Evolutionary conservation across 1,140 invertebrate genomes (phyloP), one percentile per base, ranked within the genome.

Genomic region (Diorhabda carinulata): DNA sequence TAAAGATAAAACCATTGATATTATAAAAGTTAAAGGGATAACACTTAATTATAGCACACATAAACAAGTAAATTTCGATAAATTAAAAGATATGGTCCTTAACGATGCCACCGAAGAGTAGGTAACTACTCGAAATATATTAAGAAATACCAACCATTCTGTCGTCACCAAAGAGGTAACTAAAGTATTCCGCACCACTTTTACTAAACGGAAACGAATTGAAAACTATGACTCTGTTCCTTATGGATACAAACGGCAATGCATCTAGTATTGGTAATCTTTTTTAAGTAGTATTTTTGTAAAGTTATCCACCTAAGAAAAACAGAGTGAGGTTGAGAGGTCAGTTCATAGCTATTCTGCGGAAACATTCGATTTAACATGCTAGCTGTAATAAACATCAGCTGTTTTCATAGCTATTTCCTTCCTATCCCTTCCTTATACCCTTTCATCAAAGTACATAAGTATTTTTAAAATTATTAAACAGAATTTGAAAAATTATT

Each of bases 1-100:
- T 25, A 25, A 25, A 25, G 25, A 25, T 25, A 25, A 25, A 25
- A 25, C 6, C 52, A 6, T 7, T n/a, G 52, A 56, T 56, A 56
- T 56, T 6, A 52, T 67, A 4, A 67, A 67, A 60, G 65, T 59
- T 9, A 67, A 67, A 59, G 57, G 43, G 6, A 57, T 67, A 9
- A 67, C 56, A 8, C n/a, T 67, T 5, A 59, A 67, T 43, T 59
- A 67, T 40, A 67, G 59, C 3, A 67, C 47, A 9, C 25, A 25
- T 52, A 44, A 8, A 7, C 47, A 52, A 56, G 41, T 65, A 6
- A 65, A 56, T 25, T 25, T 25, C 25, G 25, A 25, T 25, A 25
- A 56, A 6, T 56, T 6, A 7, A 56, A 56, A 56, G 52, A 56
- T 56, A 56, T 56, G 52, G 52, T 56, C n/a, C 52, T 56, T 6